Base-by-base conservation (phyloP, 1,140 invertebrate species). In the Caerostris darwini region DNA sequence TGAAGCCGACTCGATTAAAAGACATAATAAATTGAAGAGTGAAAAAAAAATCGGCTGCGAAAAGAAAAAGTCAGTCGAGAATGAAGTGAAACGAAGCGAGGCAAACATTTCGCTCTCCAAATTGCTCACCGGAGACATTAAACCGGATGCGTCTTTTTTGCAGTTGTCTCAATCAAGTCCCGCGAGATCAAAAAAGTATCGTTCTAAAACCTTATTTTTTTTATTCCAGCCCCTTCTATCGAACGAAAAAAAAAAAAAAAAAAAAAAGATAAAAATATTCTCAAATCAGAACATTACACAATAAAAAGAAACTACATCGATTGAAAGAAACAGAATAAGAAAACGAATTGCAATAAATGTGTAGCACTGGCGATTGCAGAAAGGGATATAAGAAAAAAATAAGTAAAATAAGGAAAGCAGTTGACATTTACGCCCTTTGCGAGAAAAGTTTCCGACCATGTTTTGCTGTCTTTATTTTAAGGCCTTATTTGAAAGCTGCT, bases 401-500 rank as follows among this genome's bases (percentile, higher is more conserved):
- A n/a, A 1, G 54, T 12, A 57, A 85, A 67, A 64, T n/a, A 64
- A 53, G 34, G 59, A 88, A 19, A 5, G 86, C 58, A 88, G 86
- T 88, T 88, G 86, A 88, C 86, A 57, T 64, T 88, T 64, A 88
- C 59, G 86, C 59, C 59, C 86, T 34, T 10, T n/a, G 58, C 53
- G 86, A 88, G 86, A 67, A 64, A 67, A 53, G 34, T 88, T 88
- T 67, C 59, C 69, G 50, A 34, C 19, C 86, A 7, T 85, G 82
- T 59, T 56, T n/a, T 19, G 19, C 58, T 12, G 59, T 88, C 19
- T 88, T 88, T 34, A n/a, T 67, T 61, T 67, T 67, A 67, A 67
- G 86, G 19, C 7, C 59, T 88, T 88, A 88, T 88, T 53, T 50
- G 19, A 19, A 83, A 58, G 34, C 34, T 77, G 69, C 69, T 77